Evolutionary conservation across 2,888 invertebrate species (phyloP).

Genomic region (Siphlonurus alternatus): DNA sequence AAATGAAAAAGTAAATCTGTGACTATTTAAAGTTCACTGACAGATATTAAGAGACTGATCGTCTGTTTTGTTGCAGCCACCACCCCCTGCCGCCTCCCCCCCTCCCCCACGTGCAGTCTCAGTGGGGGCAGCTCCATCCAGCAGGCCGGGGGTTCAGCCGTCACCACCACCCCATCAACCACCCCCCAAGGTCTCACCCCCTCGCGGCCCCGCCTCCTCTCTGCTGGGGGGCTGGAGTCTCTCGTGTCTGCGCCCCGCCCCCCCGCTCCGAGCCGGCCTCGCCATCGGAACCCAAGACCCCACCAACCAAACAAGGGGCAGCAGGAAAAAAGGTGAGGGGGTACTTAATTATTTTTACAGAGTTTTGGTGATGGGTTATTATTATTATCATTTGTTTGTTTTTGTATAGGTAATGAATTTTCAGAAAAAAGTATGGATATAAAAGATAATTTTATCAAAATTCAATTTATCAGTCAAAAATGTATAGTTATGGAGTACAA

Average conservation of each 20-base stretch:
- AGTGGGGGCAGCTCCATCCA: conserved; percentile 1
- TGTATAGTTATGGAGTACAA: no score
- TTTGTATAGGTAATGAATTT: not conserved
- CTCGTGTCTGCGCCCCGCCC: conserved; percentile 73
- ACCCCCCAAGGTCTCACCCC: not conserved
- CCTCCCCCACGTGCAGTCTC: conserved; percentile 3
- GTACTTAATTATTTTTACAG: no score
- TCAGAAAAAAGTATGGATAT: no score
- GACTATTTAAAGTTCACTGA: no score
- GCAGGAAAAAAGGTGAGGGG: no score
- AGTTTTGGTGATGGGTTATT: no score
- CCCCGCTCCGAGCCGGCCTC: conserved; percentile 64
- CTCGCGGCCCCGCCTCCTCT: not conserved
- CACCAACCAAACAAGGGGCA: not conserved
- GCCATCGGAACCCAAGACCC: conserved; percentile 31
- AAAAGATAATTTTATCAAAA: no score
- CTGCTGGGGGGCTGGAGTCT: conserved; percentile 52
- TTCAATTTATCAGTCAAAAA: no score
- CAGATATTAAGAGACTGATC: no score
- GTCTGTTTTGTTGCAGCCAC: not conserved
- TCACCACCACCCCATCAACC: not conserved
- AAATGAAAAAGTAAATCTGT: no score
- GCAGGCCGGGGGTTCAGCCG: conserved; percentile 18
- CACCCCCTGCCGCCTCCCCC: not conserved
- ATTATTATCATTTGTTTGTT: not conserved